These are phyloP conservation scores for Galendromus occidentalis DNA, from an alignment of 1,140 invertebrate genomes.

Conservation along the genomic window DNA sequence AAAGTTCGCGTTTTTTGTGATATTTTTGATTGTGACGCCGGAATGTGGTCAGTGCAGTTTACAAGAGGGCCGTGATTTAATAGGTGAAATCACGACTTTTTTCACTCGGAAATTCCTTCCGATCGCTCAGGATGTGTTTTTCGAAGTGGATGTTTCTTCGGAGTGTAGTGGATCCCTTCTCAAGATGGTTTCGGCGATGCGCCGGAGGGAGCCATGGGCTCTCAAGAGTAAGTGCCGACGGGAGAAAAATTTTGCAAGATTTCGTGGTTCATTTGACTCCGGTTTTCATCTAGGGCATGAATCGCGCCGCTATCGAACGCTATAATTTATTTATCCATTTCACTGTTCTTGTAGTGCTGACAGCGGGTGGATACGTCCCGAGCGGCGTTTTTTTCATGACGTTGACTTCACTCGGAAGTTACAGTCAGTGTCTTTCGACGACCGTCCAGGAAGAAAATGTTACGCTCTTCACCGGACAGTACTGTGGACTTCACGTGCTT, in stretches of 20 bases:
- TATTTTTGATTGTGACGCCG: too few relatives aligned
- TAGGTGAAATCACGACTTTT: neutral
- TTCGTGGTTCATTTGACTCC: too few relatives aligned
- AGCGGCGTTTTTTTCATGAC: neutral
- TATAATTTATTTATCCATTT: neutral
- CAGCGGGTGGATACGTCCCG: neutral
- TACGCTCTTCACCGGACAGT: neutral
- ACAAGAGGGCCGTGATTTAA: neutral
- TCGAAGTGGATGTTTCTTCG: neutral
- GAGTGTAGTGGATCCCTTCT: slow-evolving; percentile 3
- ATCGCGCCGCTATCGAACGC: neutral
- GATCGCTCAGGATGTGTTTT: neutral
- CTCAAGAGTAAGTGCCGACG: neutral
- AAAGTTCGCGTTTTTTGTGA: too few relatives aligned
- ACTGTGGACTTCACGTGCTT: slow-evolving; percentile 4
- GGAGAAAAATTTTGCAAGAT: too few relatives aligned
- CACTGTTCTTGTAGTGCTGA: neutral
- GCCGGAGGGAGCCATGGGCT: neutral
- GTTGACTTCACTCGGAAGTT: neutral
- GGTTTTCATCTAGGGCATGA: too few relatives aligned
- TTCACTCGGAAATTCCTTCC: neutral
- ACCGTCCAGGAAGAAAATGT: neutral
- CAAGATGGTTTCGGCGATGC: neutral
- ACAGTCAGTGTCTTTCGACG: slow-evolving; percentile 5
- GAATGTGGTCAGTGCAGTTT: neutral